Evolutionary conservation across 2,888 invertebrate genomes (phyloP).

Genomic region (Carterocephalus palaemon): DNA sequence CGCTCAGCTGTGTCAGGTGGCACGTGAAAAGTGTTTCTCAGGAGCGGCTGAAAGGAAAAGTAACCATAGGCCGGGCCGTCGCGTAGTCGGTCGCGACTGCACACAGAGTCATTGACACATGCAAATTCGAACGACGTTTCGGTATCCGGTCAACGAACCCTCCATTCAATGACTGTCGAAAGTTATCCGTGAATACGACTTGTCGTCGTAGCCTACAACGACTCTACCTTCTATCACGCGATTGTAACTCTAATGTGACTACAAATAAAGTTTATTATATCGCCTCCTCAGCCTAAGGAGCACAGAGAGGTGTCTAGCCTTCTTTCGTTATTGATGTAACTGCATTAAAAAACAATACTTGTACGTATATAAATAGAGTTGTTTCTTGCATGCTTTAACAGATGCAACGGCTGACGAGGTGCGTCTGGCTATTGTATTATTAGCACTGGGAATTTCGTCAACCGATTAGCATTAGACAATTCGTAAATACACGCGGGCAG

Average conservation of each 20-base stretch:
- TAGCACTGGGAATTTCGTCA: slow-evolving; percentile 72
- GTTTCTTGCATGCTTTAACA: slow-evolving; percentile 37
- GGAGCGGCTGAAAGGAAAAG: slow-evolving; percentile 72
- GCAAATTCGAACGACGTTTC: slow-evolving; percentile 71
- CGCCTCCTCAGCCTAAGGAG: slow-evolving; percentile 43
- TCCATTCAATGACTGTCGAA: slow-evolving; percentile 77
- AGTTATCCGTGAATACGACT: slow-evolving; percentile 58
- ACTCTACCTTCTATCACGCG: slow-evolving; percentile 45
- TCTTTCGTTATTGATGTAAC: slow-evolving; percentile 1
- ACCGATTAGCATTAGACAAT: slow-evolving; percentile 59
- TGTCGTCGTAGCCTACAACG: slow-evolving; percentile 54
- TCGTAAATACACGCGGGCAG: slow-evolving; percentile 62
- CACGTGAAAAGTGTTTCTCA: slow-evolving; percentile 64
- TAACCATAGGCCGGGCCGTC: slow-evolving; percentile 52
- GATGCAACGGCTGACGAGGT: slow-evolving; percentile 55
- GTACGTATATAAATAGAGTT: slow-evolving; percentile 39
- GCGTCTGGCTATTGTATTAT: slow-evolving; percentile 71
- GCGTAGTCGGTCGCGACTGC: slow-evolving; percentile 47
- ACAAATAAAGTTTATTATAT: slow-evolving; percentile 54
- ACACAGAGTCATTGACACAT: slow-evolving; percentile 76
- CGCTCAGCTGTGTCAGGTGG: slow-evolving; percentile 58
- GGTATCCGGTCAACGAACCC: slow-evolving; percentile 68
- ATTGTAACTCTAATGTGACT: slow-evolving; percentile 51
- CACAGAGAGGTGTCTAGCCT: background rate
- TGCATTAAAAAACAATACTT: slow-evolving; percentile 4